Conservation (phyloP, 2,888 invertebrate species). For the Diachrysia chrysitis region DNA sequence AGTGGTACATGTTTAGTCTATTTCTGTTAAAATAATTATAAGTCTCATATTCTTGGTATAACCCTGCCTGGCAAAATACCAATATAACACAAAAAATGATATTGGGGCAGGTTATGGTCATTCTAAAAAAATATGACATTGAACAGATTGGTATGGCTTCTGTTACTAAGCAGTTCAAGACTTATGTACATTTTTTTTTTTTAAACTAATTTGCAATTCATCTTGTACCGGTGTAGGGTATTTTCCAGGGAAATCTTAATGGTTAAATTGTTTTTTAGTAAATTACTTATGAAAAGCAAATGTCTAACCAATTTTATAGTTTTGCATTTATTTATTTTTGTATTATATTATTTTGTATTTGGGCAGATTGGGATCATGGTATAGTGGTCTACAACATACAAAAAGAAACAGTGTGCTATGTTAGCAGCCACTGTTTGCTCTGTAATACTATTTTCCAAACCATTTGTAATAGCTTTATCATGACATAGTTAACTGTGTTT, state of each 20-base stretch:
- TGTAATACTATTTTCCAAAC: not conserved
- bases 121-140: constrained; percentile 25
- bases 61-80: constrained; percentile 56
- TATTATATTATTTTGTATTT: too few relatives aligned
- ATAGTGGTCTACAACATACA: too few relatives aligned
- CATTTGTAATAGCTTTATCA: not conserved
- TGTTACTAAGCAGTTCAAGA: not conserved
- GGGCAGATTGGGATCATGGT: too few relatives aligned
- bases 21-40: constrained; percentile 45
- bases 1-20: constrained; percentile 18
- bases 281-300: too few relatives aligned
- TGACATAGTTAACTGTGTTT: not conserved
- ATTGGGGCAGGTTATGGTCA: constrained; percentile 5
- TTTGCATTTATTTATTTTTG: too few relatives aligned
- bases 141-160: constrained; percentile 3
- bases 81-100: constrained; percentile 34
- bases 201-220: not conserved
- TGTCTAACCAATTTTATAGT: too few relatives aligned
- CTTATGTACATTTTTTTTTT: not conserved
- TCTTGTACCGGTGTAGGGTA: too few relatives aligned
- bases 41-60: constrained; percentile 34
- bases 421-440: too few relatives aligned
- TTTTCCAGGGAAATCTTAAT: not conserved
- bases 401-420: too few relatives aligned
- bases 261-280: too few relatives aligned